Conservation (phyloP, 1,140 invertebrate genomes). For the Branchinecta lindahli region DNA sequence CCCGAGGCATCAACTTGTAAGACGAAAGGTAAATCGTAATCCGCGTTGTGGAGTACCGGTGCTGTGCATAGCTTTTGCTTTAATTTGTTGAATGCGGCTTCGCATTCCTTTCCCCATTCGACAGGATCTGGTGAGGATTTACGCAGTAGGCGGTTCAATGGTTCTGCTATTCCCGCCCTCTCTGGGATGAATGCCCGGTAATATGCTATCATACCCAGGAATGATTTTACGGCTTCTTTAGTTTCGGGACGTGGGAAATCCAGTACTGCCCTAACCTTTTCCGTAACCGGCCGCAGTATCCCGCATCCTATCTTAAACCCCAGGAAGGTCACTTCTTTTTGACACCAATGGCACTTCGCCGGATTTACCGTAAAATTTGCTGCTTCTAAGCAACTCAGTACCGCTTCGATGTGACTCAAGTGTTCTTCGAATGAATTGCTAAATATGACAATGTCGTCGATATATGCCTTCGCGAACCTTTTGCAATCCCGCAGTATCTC, state of each 20-base stretch:
- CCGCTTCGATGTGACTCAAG: background rate
- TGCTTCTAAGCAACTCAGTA: no score
- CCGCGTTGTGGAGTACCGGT: constrained; percentile 23
- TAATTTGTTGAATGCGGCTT: constrained; percentile 11
- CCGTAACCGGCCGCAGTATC: constrained; percentile 16
- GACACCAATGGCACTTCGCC: constrained; percentile 12
- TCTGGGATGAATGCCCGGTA: constrained; percentile 23
- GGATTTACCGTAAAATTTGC: no score
- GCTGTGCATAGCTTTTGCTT: constrained; percentile 21
- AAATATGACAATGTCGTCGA: constrained; percentile 15
- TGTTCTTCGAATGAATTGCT: constrained; percentile 15
- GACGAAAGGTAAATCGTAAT: constrained; percentile 22
- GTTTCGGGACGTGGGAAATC: constrained; percentile 18
- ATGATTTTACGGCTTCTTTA: constrained; percentile 12
- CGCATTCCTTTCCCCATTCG: constrained; percentile 12
- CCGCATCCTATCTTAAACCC: constrained; percentile 15
- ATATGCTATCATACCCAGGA: constrained; percentile 17
- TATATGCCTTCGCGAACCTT: background rate
- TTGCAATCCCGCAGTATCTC: background rate
- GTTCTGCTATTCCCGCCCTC: constrained; percentile 22
- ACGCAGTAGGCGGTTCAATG: constrained; percentile 20
- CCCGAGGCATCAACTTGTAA: constrained; percentile 26
- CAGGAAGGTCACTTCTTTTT: constrained; percentile 13
- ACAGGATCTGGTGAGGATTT: constrained; percentile 21
- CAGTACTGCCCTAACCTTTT: constrained; percentile 14